Base-by-base conservation (phyloP, 2,797 vertebrate species). In the Xenops minutus region DNA sequence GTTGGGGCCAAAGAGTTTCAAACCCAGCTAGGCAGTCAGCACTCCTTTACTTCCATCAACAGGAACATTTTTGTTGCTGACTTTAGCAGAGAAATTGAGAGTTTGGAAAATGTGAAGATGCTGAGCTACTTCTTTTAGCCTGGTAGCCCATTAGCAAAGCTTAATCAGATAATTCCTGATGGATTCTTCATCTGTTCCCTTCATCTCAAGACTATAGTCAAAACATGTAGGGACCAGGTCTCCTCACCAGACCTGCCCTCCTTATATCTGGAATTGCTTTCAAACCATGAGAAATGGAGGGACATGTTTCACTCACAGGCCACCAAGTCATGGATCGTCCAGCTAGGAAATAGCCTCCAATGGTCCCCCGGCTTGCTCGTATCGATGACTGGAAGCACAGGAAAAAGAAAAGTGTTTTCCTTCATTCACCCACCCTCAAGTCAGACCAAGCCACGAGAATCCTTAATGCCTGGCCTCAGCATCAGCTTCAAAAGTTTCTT, bases 321-420 rank as follows among this genome's bases (percentile, higher is more conserved):
- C 98, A 99, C 99, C 99, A 99, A 32, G 98, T 98, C 99, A 99
- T 99, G 61, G 99, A 98, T 93, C 98, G 98, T 44, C 99, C 99
- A 4, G 99, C 99, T 69, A 99, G 96, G 94, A 99, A 99, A 86
- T 99, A 99, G 8, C 99, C 99, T 5, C 99, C 98, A 16, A 99
- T 80, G 3, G 99, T 99, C 18, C 98, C 98, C 30, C 97, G 98
- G 96, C 98, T 99, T 34, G 98, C 98, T 83, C 97, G 97, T 34
- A 98, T 18, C 0, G 99, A 99, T 1, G 99, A 98, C 99, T 99
- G 89, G 29, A 97, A 71, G 46, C 55, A 97, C 46, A 86, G 32
- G 46, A 29, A n/a, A 62, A 43, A 46, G 7, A 80, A 73, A 80
- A 21, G 1, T 1, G 6, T 39, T 92, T 94, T 61, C 3, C 8